Conservation (phyloP, 2,113 vertebrate genomes). For the Helogale parvula region DNA sequence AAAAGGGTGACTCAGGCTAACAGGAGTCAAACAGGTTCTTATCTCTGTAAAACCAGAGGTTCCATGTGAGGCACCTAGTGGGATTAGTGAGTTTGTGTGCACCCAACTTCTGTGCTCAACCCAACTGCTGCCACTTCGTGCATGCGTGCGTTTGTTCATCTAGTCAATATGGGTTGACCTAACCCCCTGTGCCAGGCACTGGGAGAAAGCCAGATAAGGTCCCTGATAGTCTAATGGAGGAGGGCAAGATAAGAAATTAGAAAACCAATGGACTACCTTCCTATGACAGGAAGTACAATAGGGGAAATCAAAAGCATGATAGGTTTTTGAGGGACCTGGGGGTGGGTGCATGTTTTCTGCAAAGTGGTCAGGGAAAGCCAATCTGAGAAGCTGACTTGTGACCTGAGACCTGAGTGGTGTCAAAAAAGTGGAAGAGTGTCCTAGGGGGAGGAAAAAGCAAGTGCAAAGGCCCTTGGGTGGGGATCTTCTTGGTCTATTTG, state of each 20-base stretch:
- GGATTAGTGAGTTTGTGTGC: background rate
- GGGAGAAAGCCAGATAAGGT: background rate
- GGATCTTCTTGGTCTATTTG: background rate
- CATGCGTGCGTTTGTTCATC: background rate
- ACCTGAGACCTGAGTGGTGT: background rate
- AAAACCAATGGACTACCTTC: background rate
- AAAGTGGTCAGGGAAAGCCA: background rate
- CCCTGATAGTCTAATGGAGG: background rate
- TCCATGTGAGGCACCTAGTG: background rate
- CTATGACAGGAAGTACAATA: accelerated
- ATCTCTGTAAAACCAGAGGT: background rate
- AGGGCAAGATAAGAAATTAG: background rate
- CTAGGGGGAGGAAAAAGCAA: background rate
- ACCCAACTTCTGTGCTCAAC: background rate
- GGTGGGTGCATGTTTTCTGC: background rate
- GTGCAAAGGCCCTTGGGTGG: background rate
- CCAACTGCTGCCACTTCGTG: accelerated
- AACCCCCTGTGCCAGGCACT: background rate
- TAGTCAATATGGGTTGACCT: background rate
- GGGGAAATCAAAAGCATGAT: background rate
- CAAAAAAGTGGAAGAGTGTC: background rate
- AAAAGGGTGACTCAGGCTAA: constrained; percentile 65
- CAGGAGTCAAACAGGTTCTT: constrained; percentile 64
- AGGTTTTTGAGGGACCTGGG: background rate
- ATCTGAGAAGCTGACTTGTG: background rate